Conservation (phyloP, 1,140 invertebrate species). For the Orchestia grillus region DNA sequence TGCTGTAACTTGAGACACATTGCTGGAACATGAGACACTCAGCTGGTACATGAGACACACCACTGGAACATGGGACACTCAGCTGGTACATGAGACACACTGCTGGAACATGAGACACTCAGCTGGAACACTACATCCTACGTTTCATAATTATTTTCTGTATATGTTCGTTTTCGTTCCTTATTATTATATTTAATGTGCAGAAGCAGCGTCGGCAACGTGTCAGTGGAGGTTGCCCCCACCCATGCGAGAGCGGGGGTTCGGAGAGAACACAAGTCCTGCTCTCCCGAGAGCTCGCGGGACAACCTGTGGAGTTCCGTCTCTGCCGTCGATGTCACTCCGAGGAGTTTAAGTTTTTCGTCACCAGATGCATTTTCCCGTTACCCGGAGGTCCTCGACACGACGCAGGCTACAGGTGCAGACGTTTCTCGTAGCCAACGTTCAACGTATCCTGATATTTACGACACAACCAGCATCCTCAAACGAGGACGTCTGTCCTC, state of each 20-base stretch:
- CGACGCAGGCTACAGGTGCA: neutral
- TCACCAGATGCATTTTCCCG: neutral
- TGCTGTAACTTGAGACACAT: too few relatives aligned
- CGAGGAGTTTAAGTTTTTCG: constrained; percentile 5
- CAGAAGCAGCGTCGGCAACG: neutral
- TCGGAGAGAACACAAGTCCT: neutral
- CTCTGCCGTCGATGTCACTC: neutral
- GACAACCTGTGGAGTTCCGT: neutral
- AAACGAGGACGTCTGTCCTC: neutral
- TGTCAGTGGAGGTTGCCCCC: neutral
- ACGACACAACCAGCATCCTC: neutral
- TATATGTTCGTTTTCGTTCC: too few relatives aligned
- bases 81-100: too few relatives aligned
- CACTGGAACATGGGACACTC: too few relatives aligned
- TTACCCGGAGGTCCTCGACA: neutral
- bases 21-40: too few relatives aligned
- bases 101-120: too few relatives aligned
- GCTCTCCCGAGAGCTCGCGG: neutral
- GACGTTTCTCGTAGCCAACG: neutral
- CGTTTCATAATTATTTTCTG: too few relatives aligned
- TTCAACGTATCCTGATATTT: neutral
- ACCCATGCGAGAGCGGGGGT: neutral
- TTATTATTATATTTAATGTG: neutral
- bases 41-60: too few relatives aligned
- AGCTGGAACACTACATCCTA: too few relatives aligned